A percentile compares a stretch with the other conserved stretches of the same genome.
phyloP scores from a whole-genome alignment of 2,888 invertebrate species.

The Drosophila subquinaria region DNA sequence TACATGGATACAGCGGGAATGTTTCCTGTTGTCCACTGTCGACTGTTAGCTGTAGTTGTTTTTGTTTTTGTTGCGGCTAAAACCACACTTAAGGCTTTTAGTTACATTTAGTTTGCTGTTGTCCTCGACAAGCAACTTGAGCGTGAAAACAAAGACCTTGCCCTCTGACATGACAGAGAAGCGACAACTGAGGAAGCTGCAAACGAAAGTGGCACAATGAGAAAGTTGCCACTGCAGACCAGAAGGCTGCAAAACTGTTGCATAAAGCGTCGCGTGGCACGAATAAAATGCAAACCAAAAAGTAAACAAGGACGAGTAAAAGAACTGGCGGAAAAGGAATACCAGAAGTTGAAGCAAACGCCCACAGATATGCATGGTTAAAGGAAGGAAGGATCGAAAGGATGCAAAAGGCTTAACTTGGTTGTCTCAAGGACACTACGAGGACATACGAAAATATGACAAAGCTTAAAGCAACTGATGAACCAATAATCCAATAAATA shows the following conservation, averaged over 20 bases:
- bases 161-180: constrained; percentile 30
- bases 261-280: constrained; percentile 37
- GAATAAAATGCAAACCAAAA: constrained; percentile 45
- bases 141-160: constrained; percentile 54
- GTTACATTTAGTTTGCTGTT: constrained; percentile 65
- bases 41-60: constrained; percentile 30
- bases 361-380: constrained; percentile 1
- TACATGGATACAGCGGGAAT: constrained; percentile 4
- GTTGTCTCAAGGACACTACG: constrained; percentile 30
- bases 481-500: neutral
- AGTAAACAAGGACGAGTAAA: constrained; percentile 20
- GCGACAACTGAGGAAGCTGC: constrained; percentile 13
- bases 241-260: constrained; percentile 46
- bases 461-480: neutral
- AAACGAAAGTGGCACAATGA: constrained; percentile 43
- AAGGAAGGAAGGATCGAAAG: constrained; percentile 3
- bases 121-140: constrained; percentile 45
- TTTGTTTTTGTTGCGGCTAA: constrained; percentile 48
- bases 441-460: neutral
- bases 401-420: constrained; percentile 26
- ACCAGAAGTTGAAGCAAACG: constrained; percentile 28
- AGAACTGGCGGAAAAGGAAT: constrained; percentile 11
- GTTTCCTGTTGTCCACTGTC: constrained; percentile 30
- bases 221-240: constrained; percentile 32
- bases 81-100: constrained; percentile 63